These are phyloP conservation scores for Drosophila testacea DNA, from an alignment of 2,888 invertebrate genomes.

Conservation along the genomic window DNA sequence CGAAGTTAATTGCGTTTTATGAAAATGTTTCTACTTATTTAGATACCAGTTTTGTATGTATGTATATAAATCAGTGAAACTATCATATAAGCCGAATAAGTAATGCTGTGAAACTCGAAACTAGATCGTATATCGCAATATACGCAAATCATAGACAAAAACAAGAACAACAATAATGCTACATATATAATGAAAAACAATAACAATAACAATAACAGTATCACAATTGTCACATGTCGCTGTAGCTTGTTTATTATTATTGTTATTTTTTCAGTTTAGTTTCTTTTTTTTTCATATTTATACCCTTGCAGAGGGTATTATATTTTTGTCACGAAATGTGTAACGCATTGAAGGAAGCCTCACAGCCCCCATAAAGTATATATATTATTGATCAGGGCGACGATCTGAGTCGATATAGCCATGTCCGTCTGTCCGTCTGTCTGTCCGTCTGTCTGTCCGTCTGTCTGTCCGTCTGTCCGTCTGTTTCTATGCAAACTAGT, in stretches of 20 bases:
- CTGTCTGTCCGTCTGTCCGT: too few relatives aligned
- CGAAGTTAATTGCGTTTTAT: neutral
- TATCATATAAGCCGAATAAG: neutral
- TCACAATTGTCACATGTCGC: constrained; percentile 59
- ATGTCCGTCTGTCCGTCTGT: too few relatives aligned
- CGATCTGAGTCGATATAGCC: too few relatives aligned
- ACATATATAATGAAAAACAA: constrained; percentile 2
- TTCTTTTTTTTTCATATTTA: constrained; percentile 2
- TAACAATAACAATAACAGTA: constrained; percentile 37
- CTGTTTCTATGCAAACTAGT: too few relatives aligned
- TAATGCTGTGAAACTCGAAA: constrained; percentile 1
- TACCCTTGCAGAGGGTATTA: too few relatives aligned
- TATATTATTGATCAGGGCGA: too few relatives aligned
- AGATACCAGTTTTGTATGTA: constrained; percentile 5
- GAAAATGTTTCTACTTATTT: neutral
- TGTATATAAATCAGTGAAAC: neutral
- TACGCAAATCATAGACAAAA: constrained; percentile 8
- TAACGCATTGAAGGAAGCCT: too few relatives aligned
- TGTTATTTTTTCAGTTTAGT: constrained; percentile 5
- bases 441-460: too few relatives aligned
- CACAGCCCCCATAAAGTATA: too few relatives aligned
- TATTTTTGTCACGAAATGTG: too few relatives aligned
- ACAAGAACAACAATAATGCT: constrained; percentile 17
- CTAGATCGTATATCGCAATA: constrained; percentile 11
- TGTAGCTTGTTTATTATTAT: constrained; percentile 35